These are phyloP conservation scores for Scylla paramamosain DNA, from an alignment of 1,140 invertebrate genomes.

Conservation along the genomic window DNA sequence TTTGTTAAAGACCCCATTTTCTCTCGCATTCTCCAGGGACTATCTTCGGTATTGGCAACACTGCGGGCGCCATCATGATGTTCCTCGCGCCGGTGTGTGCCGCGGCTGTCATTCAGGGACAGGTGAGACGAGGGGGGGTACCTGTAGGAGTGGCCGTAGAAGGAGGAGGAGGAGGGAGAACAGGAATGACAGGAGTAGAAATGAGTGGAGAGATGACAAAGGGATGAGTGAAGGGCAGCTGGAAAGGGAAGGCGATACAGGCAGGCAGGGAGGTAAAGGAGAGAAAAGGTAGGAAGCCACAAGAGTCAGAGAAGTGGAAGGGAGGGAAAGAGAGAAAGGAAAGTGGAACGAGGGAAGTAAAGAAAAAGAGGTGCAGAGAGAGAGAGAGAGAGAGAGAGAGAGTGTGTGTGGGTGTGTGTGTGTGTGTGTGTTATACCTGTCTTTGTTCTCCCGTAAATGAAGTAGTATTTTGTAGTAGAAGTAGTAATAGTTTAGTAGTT, in stretches of 20 bases:
- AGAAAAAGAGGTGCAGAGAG: not conserved
- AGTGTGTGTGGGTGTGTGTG: no score
- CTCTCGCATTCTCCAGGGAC: conserved; percentile 34
- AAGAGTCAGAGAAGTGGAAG: not conserved
- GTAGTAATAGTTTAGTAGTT: no score
- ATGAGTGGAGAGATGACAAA: not conserved
- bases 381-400: no score
- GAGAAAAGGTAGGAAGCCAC: not conserved
- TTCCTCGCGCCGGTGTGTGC: conserved; percentile 53
- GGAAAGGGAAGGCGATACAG: not conserved
- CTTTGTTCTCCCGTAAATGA: no score
- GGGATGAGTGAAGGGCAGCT: not conserved
- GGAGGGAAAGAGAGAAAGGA: not conserved
- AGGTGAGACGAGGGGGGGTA: conserved; percentile 16
- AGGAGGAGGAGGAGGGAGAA: not conserved
- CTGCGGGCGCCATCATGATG: not conserved
- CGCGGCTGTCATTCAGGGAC: conserved; percentile 41
- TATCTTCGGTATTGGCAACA: conserved; percentile 63
- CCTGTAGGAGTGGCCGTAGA: not conserved
- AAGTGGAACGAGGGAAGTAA: not conserved
- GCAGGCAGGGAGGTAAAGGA: not conserved
- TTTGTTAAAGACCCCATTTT: no score
- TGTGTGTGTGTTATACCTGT: no score
- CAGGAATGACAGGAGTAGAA: not conserved
- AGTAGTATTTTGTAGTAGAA: no score